Evolutionary conservation across 1,140 invertebrate species (phyloP), one percentile per base, ranked within the genome.

Genomic region (Drosophila bipectinata): DNA sequence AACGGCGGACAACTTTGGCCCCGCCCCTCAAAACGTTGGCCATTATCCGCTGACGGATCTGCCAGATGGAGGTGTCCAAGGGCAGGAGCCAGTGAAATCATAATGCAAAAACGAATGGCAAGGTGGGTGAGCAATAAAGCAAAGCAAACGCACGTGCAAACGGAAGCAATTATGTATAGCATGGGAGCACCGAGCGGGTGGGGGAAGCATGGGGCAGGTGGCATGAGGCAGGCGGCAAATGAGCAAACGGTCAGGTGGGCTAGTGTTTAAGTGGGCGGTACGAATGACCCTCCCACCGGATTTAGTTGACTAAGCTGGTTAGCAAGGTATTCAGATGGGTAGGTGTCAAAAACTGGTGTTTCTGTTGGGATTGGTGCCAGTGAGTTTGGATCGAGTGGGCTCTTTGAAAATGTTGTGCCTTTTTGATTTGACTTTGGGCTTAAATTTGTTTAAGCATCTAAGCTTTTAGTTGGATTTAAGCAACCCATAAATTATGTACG

Each of bases 101-200:
- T 79, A 79, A 87, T 87, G 71, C 66, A 63, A 79, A 80, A 59
- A 74, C 63, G 47, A 59, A 67, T 54, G 59, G 26, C 58, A 54
- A 73, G 64, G 53, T 54, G 63, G 64, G 37, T 71, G 56, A 61
- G 59, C 53, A 66, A 73, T 55, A 76, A 78, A 79, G 71, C 72
- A 79, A 77, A 55, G 59, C 61, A 82, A 88, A 82, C 80, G 83
- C 66, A 88, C 83, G 83, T 88, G 83, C 83, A 83, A 88, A 72
- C 83, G 83, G 83, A 77, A 83, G 83, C 83, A 83, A 83, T 83
- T 83, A 88, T 88, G 72, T 88, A 88, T 83, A 88, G 83, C 79
- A 73, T 60, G 74, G 60, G 66, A 44, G 57, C 41, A 44, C 59
- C 47, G 45, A 41, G 30, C 4, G 58, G 21, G 6, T 14, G n/a